phyloP scores from a whole-genome alignment of 2,797 vertebrate genomes.

The Gastrophryne carolinensis region DNA sequence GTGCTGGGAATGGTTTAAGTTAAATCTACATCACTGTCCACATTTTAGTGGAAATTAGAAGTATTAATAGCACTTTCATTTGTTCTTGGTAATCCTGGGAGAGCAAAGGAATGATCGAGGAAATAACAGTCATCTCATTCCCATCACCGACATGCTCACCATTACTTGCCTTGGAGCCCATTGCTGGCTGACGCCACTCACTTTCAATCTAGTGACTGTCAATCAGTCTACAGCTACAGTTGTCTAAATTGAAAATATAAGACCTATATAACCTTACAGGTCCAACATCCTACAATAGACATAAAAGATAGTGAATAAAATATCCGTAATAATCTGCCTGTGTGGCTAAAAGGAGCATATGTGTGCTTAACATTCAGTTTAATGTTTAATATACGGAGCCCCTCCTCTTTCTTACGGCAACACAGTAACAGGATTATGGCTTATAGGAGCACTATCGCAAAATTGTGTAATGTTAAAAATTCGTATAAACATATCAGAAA shows the following conservation, averaged over 20 bases:
- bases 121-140: slow-evolving; percentile 12
- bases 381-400: too few species aligned
- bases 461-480: too few species aligned
- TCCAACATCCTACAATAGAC: too few species aligned
- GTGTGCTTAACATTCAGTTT: too few species aligned
- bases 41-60: slow-evolving; percentile 20
- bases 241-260: slow-evolving; percentile 3
- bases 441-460: too few species aligned
- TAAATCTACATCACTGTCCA: background rate
- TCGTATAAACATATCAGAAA: too few species aligned
- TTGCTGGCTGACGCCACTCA: background rate
- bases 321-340: too few species aligned
- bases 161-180: slow-evolving; percentile 3
- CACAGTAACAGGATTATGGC: too few species aligned
- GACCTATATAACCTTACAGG: slow-evolving; percentile 19
- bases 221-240: slow-evolving; percentile 6
- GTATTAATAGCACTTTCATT: slow-evolving; percentile 31
- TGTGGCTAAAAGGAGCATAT: too few species aligned
- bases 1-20: background rate
- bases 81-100: background rate
- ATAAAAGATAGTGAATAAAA: too few species aligned
- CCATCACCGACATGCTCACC: background rate
- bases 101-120: background rate
- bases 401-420: too few species aligned
- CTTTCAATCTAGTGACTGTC: slow-evolving; percentile 19